Evolutionary conservation across 2,888 invertebrate genomes (phyloP), one percentile per base, ranked within the genome.

Genomic region (Sialis fuliginosa): DNA sequence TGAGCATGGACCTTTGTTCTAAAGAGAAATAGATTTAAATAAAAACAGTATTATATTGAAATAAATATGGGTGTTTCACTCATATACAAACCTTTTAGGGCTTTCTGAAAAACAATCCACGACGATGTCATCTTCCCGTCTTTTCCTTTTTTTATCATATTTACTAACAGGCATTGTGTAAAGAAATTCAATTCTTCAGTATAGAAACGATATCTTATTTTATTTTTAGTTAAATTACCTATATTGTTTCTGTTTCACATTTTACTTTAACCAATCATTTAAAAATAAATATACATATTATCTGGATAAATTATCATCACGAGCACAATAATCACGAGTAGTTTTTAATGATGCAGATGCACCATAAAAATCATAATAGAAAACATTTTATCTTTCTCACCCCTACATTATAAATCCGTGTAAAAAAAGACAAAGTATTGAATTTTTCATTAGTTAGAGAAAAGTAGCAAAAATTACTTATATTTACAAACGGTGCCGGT

Each of bases 1-100:
- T 89, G 88, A 40, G 87, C 88, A 62, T 86, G 85, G 48, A 87
- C 82, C 68, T 84, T 83, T 41, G 79, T 77, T 62, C 83, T 83
- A 49, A 41, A 34, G 31, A 39, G 32, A 9, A 52, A 53, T 7
- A 12, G 32, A 45, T 10, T 33, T 6, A 32, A 46, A 41, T 13
- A 32, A 47, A 44, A 48, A 42, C n/a, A 32, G 40, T 31, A 42
- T 10, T 10, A 33, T 30, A 12, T 22, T 12, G 10, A 42, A 33
- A 30, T 30, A 32, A 39, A 32, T 42, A 13, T 35, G 4, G 10
- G n/a, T n/a, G n/a, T n/a, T n/a, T n/a, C n/a, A n/a, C n/a, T n/a
- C n/a, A 35, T 32, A 42, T n/a, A 5, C 6, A 13, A 46, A 68
- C 69, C 68, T 64, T 59, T 70, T 70, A 7, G 68, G 68, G 49